Percentiles rank a stretch among this genome's conserved stretches.
Conservation (phyloP, 2,888 invertebrate species). For the Drosophila meridiana region DNA sequence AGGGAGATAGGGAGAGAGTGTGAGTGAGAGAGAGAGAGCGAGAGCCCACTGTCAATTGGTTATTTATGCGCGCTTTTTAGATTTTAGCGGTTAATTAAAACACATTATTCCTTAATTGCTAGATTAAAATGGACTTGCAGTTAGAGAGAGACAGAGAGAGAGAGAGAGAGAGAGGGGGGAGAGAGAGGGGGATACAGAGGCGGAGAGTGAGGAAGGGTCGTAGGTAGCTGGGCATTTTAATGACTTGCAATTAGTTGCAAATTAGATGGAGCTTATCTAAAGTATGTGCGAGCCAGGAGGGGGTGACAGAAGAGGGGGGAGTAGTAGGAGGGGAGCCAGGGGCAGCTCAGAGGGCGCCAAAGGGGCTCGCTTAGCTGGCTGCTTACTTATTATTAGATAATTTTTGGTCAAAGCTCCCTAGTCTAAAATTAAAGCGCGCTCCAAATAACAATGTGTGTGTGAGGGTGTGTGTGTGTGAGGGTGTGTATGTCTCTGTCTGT, state of each 20-base stretch:
- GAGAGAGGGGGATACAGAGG: neutral
- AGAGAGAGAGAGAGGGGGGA: neutral
- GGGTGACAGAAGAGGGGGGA: too few relatives aligned
- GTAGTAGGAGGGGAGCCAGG: neutral
- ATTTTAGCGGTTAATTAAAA: slow-evolving; percentile 80
- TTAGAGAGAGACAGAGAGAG: neutral
- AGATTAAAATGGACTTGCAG: slow-evolving; percentile 64
- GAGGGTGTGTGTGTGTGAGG: slow-evolving; percentile 4
- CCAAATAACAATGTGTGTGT: slow-evolving; percentile 18
- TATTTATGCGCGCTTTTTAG: slow-evolving; percentile 77
- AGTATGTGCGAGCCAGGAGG: slow-evolving; percentile 35
- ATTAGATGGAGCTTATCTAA: slow-evolving; percentile 66
- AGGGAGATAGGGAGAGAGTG: neutral
- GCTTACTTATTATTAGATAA: slow-evolving; percentile 58
- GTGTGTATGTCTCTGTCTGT: slow-evolving; percentile 4
- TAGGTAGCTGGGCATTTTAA: slow-evolving; percentile 42
- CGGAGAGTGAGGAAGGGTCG: neutral
- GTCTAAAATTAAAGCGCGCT: slow-evolving; percentile 51
- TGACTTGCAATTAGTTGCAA: slow-evolving; percentile 77
- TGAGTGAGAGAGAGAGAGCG: neutral
- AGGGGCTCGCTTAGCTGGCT: neutral
- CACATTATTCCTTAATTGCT: slow-evolving; percentile 76
- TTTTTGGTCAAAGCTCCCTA: slow-evolving; percentile 50
- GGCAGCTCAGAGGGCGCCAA: neutral
- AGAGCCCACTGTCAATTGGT: slow-evolving; percentile 64